phyloP scores from a whole-genome alignment of 2,113 vertebrate genomes.

The Nipponia nippon region DNA sequence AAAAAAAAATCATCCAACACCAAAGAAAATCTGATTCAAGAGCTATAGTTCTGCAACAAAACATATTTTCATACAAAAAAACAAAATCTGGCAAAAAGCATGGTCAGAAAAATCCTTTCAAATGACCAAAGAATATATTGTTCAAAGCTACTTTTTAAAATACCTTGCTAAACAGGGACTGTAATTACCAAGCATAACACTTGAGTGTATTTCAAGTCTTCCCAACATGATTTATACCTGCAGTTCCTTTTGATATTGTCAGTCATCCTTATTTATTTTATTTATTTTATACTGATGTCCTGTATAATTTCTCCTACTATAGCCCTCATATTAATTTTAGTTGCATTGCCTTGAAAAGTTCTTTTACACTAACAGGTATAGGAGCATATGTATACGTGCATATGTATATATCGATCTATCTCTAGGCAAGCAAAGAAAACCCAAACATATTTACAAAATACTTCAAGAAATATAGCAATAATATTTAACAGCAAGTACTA shows the following conservation, averaged over 20 bases:
- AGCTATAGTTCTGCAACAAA: not conserved
- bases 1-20: not conserved
- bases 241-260: not conserved
- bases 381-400: rapidly evolving
- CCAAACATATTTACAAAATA: not conserved
- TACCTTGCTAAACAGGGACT: not conserved
- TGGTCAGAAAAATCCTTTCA: not conserved
- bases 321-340: not conserved
- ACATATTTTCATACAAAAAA: rapidly evolving
- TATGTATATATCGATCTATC: not conserved
- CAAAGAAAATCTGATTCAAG: not conserved
- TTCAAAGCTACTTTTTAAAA: not conserved
- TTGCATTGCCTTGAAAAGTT: not conserved
- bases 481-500: not conserved
- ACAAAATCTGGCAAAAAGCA: not conserved
- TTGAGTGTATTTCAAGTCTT: not conserved
- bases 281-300: not conserved
- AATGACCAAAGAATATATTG: not conserved
- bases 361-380: not conserved
- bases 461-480: not conserved
- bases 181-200: not conserved
- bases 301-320: not conserved
- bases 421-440: not conserved
- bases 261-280: not conserved
- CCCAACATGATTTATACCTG: not conserved